These are phyloP conservation scores for Scalopus aquaticus DNA, from an alignment of 2,113 vertebrate genomes.

Conservation along the genomic window DNA sequence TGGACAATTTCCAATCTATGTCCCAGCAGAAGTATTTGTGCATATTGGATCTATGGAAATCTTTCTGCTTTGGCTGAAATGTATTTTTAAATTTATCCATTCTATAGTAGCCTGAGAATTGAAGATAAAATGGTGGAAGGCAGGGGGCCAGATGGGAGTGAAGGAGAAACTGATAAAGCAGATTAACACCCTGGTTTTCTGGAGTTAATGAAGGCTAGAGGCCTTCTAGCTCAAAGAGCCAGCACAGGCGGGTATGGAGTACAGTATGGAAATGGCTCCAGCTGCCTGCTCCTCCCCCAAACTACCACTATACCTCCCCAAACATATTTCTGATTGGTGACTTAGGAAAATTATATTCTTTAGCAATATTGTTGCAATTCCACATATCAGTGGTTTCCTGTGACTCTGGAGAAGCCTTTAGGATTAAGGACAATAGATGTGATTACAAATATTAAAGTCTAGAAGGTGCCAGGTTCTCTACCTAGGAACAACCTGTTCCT, in stretches of 20 bases:
- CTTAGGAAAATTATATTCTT: constrained; percentile 59
- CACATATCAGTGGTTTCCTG: constrained; percentile 37
- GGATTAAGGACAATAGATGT: constrained; percentile 66
- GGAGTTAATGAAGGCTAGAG: constrained; percentile 32
- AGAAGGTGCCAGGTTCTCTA: constrained; percentile 79
- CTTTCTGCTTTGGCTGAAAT: constrained; percentile 59
- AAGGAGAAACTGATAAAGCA: constrained; percentile 7
- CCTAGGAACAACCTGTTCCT: constrained; percentile 67
- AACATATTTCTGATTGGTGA: constrained; percentile 46
- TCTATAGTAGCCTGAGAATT: constrained; percentile 38
- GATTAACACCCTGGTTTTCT: constrained; percentile 40
- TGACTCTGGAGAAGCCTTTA: constrained; percentile 35
- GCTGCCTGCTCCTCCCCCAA: not conserved
- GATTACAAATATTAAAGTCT: constrained; percentile 51
- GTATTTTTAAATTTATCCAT: constrained; percentile 47
- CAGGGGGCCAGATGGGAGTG: not conserved
- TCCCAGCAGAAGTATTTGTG: constrained; percentile 15
- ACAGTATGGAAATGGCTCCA: constrained; percentile 10
- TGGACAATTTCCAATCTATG: not conserved
- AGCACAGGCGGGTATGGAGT: not conserved
- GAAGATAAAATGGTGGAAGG: not conserved
- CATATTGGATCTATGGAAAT: constrained; percentile 20
- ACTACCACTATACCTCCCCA: not conserved
- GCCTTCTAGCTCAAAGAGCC: constrained; percentile 40
- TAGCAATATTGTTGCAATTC: constrained; percentile 22